phyloP scores from a whole-genome alignment of 2,888 invertebrate genomes.

The Lochmaea capreae region DNA sequence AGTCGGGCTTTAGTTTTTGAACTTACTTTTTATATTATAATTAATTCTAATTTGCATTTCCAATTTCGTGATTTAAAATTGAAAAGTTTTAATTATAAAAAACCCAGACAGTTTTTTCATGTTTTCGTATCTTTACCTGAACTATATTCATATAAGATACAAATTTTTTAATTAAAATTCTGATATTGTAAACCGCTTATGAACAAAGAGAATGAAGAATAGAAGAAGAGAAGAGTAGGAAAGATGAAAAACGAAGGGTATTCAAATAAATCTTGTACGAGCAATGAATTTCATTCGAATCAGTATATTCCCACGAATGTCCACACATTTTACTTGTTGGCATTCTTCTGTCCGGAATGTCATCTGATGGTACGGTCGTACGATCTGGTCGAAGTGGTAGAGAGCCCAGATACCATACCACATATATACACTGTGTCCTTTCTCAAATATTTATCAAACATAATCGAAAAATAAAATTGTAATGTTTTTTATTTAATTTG shows the following conservation, averaged over 20 bases:
- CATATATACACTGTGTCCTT: constrained; percentile 21
- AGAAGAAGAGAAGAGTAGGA: constrained; percentile 15
- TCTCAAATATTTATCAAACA: not conserved
- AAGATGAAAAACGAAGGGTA: constrained; percentile 49
- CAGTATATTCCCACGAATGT: constrained; percentile 60
- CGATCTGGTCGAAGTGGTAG: constrained; percentile 42
- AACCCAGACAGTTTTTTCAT: no score
- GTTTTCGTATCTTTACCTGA: no score
- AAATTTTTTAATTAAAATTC: constrained; percentile 7
- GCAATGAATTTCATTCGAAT: constrained; percentile 54
- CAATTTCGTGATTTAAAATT: no score
- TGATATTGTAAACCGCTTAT: not conserved
- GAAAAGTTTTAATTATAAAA: no score
- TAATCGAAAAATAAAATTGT: no score
- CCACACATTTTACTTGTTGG: constrained; percentile 59
- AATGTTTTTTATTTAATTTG: no score
- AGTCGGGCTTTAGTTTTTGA: no score
- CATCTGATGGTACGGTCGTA: constrained; percentile 40
- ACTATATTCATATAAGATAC: no score
- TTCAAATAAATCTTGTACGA: constrained; percentile 52
- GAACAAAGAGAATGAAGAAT: not conserved
- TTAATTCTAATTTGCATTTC: no score
- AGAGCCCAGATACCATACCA: constrained; percentile 48
- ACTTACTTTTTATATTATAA: no score
- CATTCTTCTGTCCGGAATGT: constrained; percentile 59